These are phyloP conservation scores for Paedocypris micromegethes DNA, from an alignment of 2,797 vertebrate species.

Conservation along the genomic window DNA sequence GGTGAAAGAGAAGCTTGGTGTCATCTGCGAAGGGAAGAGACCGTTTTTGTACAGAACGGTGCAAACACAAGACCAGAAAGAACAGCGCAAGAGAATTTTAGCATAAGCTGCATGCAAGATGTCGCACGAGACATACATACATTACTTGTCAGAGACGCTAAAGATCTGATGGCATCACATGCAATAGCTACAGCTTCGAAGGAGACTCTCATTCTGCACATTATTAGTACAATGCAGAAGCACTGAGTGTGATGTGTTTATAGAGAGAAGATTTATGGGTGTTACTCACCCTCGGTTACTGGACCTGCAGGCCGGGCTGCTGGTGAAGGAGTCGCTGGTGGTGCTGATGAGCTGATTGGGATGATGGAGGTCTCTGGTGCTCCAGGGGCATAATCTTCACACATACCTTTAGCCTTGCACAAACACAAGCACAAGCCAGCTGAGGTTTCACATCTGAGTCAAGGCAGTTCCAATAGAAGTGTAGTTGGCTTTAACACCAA, in stretches of 20 bases:
- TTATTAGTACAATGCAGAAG: background rate
- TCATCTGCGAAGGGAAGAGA: constrained; percentile 66
- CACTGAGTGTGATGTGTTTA: background rate
- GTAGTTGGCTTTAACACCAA: background rate
- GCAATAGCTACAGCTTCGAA: too few relatives aligned
- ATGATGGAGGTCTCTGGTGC: constrained; percentile 59
- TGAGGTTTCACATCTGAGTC: background rate
- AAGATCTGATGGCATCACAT: background rate
- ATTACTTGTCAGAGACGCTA: constrained; percentile 13
- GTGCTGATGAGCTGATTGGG: constrained; percentile 52
- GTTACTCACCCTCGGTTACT: constrained; percentile 77
- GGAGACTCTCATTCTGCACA: background rate
- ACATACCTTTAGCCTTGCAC: constrained; percentile 72
- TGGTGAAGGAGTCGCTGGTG: constrained; percentile 60
- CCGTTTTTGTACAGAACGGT: constrained; percentile 38
- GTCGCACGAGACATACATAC: constrained; percentile 23
- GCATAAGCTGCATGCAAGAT: constrained; percentile 20
- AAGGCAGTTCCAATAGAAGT: background rate
- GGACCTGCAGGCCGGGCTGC: constrained; percentile 59
- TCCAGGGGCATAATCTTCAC: constrained; percentile 72
- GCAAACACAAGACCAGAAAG: constrained; percentile 27
- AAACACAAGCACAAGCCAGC: constrained; percentile 35
- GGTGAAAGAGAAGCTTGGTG: constrained; percentile 68
- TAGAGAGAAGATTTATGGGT: background rate
- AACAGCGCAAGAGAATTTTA: constrained; percentile 14